Evolutionary conservation across 2,797 vertebrate genomes (phyloP).

Genomic region (Epinephelus malabaricus): DNA sequence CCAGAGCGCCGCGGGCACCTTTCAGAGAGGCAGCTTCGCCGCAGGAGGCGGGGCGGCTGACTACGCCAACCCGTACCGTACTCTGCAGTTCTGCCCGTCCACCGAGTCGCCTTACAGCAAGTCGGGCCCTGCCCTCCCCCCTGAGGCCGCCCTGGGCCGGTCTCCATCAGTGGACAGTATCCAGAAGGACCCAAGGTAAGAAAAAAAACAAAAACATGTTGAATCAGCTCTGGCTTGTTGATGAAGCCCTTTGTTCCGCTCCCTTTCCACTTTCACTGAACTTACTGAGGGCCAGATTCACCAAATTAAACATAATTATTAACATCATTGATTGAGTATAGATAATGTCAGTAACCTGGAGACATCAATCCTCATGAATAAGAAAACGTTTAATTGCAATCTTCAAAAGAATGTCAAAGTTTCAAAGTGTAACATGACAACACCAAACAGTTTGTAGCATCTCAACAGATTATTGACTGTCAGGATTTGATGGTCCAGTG

Average conservation of each 20-base stretch:
- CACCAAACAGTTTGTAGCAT: slow-evolving; percentile 38
- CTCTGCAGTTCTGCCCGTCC: slow-evolving; percentile 98
- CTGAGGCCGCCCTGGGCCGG: slow-evolving; percentile 94
- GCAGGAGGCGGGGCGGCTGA: slow-evolving; percentile 88
- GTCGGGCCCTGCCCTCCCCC: slow-evolving; percentile 96
- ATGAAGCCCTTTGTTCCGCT: slow-evolving; percentile 63
- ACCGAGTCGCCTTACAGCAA: slow-evolving; percentile 99
- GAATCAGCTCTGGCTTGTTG: slow-evolving; percentile 53
- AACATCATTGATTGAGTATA: not conserved
- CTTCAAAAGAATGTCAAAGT: slow-evolving; percentile 24
- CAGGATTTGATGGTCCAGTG: slow-evolving; percentile 42
- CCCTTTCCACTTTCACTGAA: slow-evolving; percentile 69
- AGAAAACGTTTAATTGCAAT: slow-evolving; percentile 17
- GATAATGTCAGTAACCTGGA: not conserved
- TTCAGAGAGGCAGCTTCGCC: slow-evolving; percentile 96
- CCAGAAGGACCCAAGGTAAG: slow-evolving; percentile 99
- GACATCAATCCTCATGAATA: slow-evolving; percentile 2
- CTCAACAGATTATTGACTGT: slow-evolving; percentile 43
- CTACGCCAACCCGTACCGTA: slow-evolving; percentile 97
- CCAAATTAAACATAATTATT: slow-evolving; percentile 33
- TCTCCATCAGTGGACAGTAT: slow-evolving; percentile 99
- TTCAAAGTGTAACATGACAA: slow-evolving; percentile 22
- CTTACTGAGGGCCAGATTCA: slow-evolving; percentile 83
- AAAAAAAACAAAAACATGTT: slow-evolving; percentile 23
- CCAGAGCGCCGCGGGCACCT: slow-evolving; percentile 92